Percentiles rank a stretch among this genome's conserved stretches.
phyloP scores from a whole-genome alignment of 2,113 vertebrate genomes.

The Apodemus speciosus region DNA sequence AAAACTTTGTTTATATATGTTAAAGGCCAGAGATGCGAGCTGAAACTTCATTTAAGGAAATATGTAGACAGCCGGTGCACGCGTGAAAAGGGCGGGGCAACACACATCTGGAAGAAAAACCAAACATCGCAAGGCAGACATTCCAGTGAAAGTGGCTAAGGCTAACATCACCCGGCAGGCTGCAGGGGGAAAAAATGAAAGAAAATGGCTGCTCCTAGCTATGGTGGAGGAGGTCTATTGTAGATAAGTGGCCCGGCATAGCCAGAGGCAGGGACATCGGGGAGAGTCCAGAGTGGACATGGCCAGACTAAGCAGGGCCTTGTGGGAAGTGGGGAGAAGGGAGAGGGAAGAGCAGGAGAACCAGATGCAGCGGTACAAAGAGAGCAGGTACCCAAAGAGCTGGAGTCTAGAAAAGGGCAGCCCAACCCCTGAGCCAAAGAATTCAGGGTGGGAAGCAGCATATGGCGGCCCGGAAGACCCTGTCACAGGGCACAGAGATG shows the following conservation, averaged over 20 bases:
- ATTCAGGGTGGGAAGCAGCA: neutral
- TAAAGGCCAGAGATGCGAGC: neutral
- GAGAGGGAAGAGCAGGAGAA: neutral
- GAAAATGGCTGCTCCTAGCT: neutral
- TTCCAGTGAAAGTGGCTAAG: neutral
- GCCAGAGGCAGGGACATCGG: neutral
- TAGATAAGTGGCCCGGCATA: neutral
- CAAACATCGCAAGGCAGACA: neutral
- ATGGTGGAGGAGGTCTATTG: neutral
- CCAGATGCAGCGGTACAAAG: neutral
- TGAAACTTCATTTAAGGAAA: slow-evolving; percentile 11
- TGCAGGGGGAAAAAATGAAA: neutral
- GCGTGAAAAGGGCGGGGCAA: neutral
- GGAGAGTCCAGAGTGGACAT: neutral
- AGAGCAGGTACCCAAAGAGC: neutral
- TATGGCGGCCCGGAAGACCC: neutral
- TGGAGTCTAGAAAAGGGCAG: neutral
- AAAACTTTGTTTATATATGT: neutral
- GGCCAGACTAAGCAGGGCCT: neutral
- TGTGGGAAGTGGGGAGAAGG: neutral
- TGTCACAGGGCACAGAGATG: neutral
- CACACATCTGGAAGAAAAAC: neutral
- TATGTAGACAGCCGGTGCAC: neutral
- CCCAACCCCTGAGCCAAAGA: neutral
- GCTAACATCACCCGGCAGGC: neutral